These are phyloP conservation scores for Pseudopleuronectes americanus DNA, from an alignment of 2,797 vertebrate genomes.

Conservation along the genomic window DNA sequence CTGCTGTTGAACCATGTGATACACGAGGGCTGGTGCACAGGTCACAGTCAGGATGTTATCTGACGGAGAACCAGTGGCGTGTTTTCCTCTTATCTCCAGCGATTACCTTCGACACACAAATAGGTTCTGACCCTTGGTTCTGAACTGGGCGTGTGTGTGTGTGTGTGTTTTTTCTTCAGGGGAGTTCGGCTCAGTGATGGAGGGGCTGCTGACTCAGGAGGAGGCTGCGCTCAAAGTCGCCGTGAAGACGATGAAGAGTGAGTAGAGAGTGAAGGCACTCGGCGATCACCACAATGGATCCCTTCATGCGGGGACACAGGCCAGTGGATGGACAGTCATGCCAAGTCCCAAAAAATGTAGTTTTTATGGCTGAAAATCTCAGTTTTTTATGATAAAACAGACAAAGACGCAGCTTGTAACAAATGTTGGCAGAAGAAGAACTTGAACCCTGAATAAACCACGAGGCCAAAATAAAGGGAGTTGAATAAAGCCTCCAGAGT, in stretches of 20 bases:
- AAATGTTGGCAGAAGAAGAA: slow-evolving; percentile 33
- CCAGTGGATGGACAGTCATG: slow-evolving; percentile 25
- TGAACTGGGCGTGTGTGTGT: neutral
- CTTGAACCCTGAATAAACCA: slow-evolving; percentile 25
- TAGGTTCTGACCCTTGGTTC: neutral
- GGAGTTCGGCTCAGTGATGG: slow-evolving; percentile 94
- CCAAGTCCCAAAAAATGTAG: slow-evolving; percentile 26
- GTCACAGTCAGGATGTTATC: slow-evolving; percentile 11
- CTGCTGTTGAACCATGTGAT: neutral
- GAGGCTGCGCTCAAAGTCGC: slow-evolving; percentile 90
- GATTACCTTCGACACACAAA: neutral
- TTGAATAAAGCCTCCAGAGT: neutral
- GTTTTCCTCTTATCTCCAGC: slow-evolving; percentile 23
- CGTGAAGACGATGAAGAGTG: slow-evolving; percentile 97
- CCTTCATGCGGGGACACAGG: slow-evolving; percentile 50
- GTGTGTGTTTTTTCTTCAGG: slow-evolving; percentile 82
- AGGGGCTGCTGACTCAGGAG: slow-evolving; percentile 91
- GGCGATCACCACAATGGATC: slow-evolving; percentile 35
- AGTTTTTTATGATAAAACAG: slow-evolving; percentile 44
- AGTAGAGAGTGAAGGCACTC: slow-evolving; percentile 69
- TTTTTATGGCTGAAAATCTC: slow-evolving; percentile 13
- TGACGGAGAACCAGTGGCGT: neutral
- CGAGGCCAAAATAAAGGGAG: slow-evolving; percentile 19
- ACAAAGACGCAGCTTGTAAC: slow-evolving; percentile 32
- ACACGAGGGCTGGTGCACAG: slow-evolving; percentile 1